Conservation (phyloP, 2,113 vertebrate genomes). For the Regulus satrapa region DNA sequence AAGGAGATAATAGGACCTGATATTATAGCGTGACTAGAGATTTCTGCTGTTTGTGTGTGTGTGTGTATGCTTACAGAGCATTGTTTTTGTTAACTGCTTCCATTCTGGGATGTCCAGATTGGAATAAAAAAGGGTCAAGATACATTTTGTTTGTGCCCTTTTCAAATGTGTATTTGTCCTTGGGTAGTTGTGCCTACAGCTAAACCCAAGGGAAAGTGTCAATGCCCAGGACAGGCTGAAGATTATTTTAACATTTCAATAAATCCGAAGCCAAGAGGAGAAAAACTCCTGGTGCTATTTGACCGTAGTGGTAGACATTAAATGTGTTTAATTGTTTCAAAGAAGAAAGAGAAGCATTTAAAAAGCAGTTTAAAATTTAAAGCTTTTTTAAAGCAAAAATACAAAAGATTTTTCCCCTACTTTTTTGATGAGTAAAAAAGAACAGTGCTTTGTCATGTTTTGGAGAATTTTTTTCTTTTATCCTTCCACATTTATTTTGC, state of each 20-base stretch:
- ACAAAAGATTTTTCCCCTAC: rapidly evolving
- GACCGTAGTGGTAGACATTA: background rate
- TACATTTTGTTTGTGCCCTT: background rate
- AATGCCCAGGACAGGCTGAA: background rate
- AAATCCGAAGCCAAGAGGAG: background rate
- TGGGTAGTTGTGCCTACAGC: background rate
- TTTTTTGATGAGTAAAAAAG: background rate
- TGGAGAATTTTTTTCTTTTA: background rate
- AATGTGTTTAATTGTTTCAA: background rate
- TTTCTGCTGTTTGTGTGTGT: background rate
- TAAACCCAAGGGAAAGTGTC: background rate
- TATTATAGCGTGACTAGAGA: background rate
- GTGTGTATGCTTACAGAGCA: background rate
- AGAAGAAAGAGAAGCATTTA: background rate
- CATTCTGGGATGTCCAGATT: background rate
- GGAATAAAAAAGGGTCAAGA: background rate
- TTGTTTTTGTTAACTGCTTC: background rate
- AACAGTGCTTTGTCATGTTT: background rate
- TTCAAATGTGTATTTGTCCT: background rate
- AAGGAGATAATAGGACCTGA: background rate
- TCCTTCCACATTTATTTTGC: background rate
- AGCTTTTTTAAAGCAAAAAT: background rate
- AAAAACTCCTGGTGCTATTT: background rate
- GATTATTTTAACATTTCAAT: background rate
- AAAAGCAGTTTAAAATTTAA: background rate